Evolutionary conservation across 35 echinoderm and acorn worm species (phyloP).

Genomic region (Hemicentrotus pulcherrimus): DNA sequence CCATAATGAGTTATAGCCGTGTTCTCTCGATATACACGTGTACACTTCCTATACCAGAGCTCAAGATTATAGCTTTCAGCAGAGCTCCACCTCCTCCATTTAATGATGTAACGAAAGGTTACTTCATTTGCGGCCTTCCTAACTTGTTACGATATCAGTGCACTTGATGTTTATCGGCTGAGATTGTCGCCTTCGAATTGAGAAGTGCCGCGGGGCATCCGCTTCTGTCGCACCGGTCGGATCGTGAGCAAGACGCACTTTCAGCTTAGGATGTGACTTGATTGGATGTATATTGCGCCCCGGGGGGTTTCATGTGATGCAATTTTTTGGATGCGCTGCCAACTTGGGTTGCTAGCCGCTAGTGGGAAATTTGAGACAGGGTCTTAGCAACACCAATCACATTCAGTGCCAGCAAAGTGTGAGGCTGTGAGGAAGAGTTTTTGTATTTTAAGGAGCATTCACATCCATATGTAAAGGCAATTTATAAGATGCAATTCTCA

Average conservation of each 20-base stretch:
- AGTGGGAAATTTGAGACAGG: neutral
- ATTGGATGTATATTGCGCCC: neutral
- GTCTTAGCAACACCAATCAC: neutral
- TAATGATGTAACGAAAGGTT: too few species aligned
- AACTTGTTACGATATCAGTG: neutral
- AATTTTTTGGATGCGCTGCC: neutral
- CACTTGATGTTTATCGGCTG: neutral
- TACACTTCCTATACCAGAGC: too few species aligned
- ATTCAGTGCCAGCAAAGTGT: neutral
- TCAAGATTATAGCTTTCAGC: too few species aligned
- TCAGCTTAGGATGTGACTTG: neutral
- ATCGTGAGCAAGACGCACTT: neutral
- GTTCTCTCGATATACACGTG: too few species aligned
- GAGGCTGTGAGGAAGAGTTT: neutral
- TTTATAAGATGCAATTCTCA: too few species aligned
- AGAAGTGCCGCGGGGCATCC: neutral
- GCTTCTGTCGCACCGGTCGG: neutral
- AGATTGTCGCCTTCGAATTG: neutral
- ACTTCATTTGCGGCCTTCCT: too few species aligned
- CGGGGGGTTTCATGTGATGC: neutral
- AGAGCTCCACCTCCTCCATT: too few species aligned
- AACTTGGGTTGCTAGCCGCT: neutral
- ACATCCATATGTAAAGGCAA: too few species aligned
- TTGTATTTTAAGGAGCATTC: neutral
- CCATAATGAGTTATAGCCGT: too few species aligned